Evolutionary conservation across 2,797 vertebrate genomes (phyloP).

Genomic region (Thalassophryne amazonica): DNA sequence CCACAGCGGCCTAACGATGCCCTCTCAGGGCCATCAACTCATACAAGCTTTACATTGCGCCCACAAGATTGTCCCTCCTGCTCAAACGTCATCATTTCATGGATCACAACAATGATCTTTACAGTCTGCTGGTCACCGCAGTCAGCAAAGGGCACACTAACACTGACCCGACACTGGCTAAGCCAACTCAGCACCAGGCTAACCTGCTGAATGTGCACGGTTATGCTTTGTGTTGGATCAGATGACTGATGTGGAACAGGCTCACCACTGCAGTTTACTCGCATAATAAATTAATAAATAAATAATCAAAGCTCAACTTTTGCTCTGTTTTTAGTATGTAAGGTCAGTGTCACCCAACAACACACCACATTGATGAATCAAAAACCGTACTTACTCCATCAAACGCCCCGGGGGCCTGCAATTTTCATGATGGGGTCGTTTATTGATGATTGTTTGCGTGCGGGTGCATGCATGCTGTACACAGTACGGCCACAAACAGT

Average conservation of each 20-base stretch:
- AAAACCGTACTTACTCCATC: no score
- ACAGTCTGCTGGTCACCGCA: not conserved
- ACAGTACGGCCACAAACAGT: no score
- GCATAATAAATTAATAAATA: not conserved
- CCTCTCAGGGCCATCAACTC: no score
- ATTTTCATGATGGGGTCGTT: no score
- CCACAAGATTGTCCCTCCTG: conserved; percentile 21
- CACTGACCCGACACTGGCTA: not conserved
- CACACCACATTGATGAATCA: not conserved
- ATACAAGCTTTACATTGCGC: conserved; percentile 4
- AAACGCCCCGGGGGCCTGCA: no score
- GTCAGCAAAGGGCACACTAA: not conserved
- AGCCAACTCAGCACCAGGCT: not conserved
- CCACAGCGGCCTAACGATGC: conserved; percentile 7
- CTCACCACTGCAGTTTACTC: no score
- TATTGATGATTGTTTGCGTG: no score
- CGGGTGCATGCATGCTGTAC: no score
- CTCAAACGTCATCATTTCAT: conserved; percentile 41
- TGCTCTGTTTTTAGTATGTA: not conserved
- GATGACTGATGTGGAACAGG: no score
- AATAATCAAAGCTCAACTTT: not conserved
- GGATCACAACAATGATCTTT: conserved; percentile 11
- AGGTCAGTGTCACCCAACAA: not conserved
- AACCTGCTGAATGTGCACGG: not conserved
- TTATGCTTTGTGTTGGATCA: not conserved